phyloP scores from a whole-genome alignment of 2,113 vertebrate species.

The Puma concolor region DNA sequence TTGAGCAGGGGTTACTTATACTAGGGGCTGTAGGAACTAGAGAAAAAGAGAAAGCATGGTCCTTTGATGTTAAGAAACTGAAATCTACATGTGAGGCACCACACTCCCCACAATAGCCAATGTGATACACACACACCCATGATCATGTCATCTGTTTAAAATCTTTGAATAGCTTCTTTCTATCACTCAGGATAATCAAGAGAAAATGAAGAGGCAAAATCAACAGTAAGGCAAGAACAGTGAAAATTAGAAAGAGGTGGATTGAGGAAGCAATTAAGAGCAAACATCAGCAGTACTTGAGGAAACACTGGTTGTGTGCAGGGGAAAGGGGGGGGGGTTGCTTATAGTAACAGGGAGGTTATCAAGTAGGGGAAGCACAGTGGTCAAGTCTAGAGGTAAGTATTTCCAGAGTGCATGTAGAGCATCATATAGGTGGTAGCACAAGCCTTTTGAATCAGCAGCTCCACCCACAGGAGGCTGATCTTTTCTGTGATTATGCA shows the following conservation, averaged over 20 bases:
- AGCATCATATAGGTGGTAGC: not conserved
- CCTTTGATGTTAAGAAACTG: conserved; percentile 15
- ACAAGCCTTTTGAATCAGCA: not conserved
- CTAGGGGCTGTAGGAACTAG: not conserved
- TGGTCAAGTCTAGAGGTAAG: not conserved
- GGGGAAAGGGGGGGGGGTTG: not conserved
- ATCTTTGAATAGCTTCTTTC: not conserved
- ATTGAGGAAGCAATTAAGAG: not conserved
- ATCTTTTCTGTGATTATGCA: not conserved
- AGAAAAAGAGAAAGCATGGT: not conserved
- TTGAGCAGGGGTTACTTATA: not conserved
- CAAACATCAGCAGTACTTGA: not conserved
- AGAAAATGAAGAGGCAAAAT: conserved; percentile 36
- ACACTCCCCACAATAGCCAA: not conserved
- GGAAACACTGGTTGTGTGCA: not conserved
- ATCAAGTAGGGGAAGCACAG: not conserved
- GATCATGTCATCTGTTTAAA: conserved; percentile 33
- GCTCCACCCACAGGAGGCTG: not conserved
- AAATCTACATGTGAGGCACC: not conserved
- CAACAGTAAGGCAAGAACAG: not conserved
- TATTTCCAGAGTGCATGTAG: not conserved
- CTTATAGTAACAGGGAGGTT: not conserved
- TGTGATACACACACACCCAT: not conserved
- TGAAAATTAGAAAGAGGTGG: not conserved
- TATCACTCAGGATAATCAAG: conserved; percentile 2